phyloP scores from a whole-genome alignment of 92 coral and sea anemone species.

The Siderastrea radians region DNA sequence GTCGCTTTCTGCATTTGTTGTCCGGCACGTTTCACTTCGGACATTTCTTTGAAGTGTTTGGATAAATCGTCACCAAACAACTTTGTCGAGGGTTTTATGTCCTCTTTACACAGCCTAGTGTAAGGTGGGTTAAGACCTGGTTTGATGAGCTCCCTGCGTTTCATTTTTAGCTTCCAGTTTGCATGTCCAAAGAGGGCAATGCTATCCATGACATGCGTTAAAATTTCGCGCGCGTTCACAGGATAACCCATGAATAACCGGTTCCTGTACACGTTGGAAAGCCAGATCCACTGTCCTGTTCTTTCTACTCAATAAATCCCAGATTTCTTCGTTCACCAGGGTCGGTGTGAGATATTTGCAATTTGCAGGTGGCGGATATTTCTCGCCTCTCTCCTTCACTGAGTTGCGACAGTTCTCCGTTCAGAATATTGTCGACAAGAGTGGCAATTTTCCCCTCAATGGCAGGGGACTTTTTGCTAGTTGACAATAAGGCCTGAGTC shows the following conservation, averaged over 20 bases:
- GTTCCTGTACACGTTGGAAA: slow-evolving; percentile 54
- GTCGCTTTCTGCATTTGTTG: slow-evolving; percentile 31
- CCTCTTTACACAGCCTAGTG: slow-evolving; percentile 58
- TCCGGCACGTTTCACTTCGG: slow-evolving; percentile 33
- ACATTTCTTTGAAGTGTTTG: slow-evolving; percentile 50
- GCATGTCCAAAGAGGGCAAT: slow-evolving; percentile 62
- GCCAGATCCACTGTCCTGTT: too few species aligned
- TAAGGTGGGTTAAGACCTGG: slow-evolving; percentile 43
- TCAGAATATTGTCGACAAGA: slow-evolving; percentile 54
- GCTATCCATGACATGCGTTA: slow-evolving; percentile 56
- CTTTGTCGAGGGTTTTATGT: slow-evolving; percentile 54
- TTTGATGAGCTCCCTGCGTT: slow-evolving; percentile 50
- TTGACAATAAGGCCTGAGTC: slow-evolving; percentile 61
- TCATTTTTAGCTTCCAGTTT: slow-evolving; percentile 58
- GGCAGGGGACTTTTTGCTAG: slow-evolving; percentile 42
- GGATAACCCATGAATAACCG: slow-evolving; percentile 62
- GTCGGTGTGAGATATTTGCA: slow-evolving; percentile 35
- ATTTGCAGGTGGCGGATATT: slow-evolving; percentile 65
- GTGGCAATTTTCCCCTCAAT: slow-evolving; percentile 56
- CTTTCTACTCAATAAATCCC: slow-evolving; percentile 25
- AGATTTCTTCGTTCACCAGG: slow-evolving; percentile 60
- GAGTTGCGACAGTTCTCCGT: slow-evolving; percentile 46
- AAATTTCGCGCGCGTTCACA: slow-evolving; percentile 36
- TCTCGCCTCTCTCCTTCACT: slow-evolving; percentile 62
- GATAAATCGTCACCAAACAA: slow-evolving; percentile 62